Conservation (phyloP, 2,113 vertebrate genomes). For the Chloebia gouldiae region DNA sequence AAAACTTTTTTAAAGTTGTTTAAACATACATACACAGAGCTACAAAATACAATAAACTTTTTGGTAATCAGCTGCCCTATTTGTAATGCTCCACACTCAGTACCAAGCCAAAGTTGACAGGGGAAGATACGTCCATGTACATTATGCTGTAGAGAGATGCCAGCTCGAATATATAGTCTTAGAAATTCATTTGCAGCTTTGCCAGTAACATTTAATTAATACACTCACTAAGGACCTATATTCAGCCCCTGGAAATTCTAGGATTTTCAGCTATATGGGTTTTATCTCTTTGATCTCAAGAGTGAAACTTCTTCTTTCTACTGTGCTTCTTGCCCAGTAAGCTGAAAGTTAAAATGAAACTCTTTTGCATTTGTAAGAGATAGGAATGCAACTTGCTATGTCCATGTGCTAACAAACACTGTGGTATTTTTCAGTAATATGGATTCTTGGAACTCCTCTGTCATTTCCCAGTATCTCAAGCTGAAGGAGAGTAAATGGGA, state of each 20-base stretch:
- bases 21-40: background rate
- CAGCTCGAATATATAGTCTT: background rate
- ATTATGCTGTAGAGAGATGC: background rate
- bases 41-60: background rate
- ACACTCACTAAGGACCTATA: background rate
- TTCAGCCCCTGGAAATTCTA: conserved; percentile 4
- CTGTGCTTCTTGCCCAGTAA: background rate
- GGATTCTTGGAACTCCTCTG: background rate
- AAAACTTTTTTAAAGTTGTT: background rate
- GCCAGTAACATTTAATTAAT: background rate
- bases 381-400: background rate
- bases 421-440: background rate
- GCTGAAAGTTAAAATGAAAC: conserved; percentile 10
- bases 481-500: background rate
- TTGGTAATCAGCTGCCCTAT: background rate
- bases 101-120: background rate
- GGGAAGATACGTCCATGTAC: background rate
- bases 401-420: background rate
- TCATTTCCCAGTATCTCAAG: background rate
- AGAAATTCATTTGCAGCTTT: background rate
- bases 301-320: background rate
- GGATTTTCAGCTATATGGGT: background rate
- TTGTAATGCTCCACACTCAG: background rate
- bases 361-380: background rate
- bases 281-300: conserved; percentile 15